Percentiles rank a stretch among this genome's conserved stretches.
These are phyloP conservation scores for Sylvicapra grimmia DNA, from an alignment of 2,113 vertebrate genomes.

Conservation along the genomic window DNA sequence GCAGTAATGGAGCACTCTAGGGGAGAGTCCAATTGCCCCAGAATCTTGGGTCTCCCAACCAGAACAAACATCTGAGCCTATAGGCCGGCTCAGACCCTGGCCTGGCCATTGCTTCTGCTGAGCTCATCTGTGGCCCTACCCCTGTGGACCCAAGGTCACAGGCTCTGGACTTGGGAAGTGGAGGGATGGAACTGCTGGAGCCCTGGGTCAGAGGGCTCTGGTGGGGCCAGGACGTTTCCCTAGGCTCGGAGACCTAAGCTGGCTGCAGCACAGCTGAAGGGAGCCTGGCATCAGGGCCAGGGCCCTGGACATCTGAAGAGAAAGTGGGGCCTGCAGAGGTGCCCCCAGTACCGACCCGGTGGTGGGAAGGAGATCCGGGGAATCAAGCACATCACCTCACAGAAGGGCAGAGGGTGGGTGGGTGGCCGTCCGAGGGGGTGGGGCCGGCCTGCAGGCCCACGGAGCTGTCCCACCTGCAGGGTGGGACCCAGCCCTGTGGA, in stretches of 20 bases:
- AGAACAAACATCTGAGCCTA: background rate
- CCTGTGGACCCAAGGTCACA: background rate
- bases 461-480: no score
- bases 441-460: background rate
- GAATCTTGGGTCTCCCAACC: background rate
- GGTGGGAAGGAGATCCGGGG: background rate
- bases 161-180: background rate
- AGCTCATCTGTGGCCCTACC: background rate
- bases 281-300: background rate
- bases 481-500: rapidly evolving
- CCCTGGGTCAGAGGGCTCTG: background rate
- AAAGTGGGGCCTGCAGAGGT: background rate
- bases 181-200: rapidly evolving
- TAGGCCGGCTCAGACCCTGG: no score
- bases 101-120: background rate
- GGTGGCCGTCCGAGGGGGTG: rapidly evolving
- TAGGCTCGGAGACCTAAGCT: background rate
- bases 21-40: background rate
- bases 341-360: background rate
- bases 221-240: background rate
- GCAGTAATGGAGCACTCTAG: background rate
- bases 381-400: background rate
- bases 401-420: no score
- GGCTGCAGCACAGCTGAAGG: rapidly evolving
- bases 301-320: background rate